phyloP scores from a whole-genome alignment of 2,797 vertebrate species.

The Ceryle rudis region DNA sequence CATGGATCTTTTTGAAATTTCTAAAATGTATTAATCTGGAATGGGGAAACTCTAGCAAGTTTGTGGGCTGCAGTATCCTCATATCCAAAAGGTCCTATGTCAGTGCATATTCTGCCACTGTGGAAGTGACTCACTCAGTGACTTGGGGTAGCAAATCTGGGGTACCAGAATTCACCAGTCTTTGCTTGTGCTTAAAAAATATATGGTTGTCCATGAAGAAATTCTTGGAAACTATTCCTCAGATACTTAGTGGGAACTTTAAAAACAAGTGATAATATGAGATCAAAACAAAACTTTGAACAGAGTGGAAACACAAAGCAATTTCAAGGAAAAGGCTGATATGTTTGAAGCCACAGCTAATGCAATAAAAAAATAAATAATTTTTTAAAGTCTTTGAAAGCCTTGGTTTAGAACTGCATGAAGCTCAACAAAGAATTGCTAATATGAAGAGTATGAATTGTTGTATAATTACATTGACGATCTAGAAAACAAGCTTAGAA shows the following conservation, averaged over 20 bases:
- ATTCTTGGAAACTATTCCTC: neutral
- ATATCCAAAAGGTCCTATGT: neutral
- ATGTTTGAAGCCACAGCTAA: constrained; percentile 55
- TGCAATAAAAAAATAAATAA: neutral
- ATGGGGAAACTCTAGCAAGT: neutral
- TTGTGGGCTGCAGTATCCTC: neutral
- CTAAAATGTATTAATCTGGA: neutral
- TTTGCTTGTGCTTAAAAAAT: neutral
- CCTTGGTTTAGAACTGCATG: neutral
- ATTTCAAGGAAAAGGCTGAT: neutral
- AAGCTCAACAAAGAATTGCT: constrained; percentile 29
- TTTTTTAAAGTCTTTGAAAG: constrained; percentile 18
- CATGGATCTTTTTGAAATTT: neutral
- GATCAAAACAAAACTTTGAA: constrained; percentile 44
- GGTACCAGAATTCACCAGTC: neutral
- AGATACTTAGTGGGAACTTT: neutral
- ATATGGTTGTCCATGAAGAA: neutral
- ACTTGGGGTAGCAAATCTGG: neutral
- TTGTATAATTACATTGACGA: constrained; percentile 20
- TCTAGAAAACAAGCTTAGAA: constrained; percentile 57
- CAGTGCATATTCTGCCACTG: neutral
- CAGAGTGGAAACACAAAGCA: neutral
- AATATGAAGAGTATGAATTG: neutral
- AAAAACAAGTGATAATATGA: constrained; percentile 10
- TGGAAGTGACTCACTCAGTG: fast-evolving